phyloP scores from a whole-genome alignment of 2,797 vertebrate genomes.

The Geotrypetes seraphini region DNA sequence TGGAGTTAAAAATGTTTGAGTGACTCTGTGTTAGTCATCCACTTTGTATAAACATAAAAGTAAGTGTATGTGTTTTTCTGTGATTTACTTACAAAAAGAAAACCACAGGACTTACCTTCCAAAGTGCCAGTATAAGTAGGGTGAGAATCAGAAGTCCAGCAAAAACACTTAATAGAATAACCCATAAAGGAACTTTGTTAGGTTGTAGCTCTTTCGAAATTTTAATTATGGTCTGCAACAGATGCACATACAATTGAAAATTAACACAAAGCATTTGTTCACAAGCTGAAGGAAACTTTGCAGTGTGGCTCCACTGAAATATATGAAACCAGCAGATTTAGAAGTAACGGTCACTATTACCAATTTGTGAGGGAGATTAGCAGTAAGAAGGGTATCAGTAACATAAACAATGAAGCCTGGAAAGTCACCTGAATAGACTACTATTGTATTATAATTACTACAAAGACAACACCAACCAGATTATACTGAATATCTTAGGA shows the following conservation, averaged over 20 bases:
- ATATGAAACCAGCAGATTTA: too few species aligned
- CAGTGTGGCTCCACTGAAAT: too few species aligned
- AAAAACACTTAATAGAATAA: constrained; percentile 85
- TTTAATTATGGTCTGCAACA: constrained; percentile 73
- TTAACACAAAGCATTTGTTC: neutral
- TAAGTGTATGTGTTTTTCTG: neutral
- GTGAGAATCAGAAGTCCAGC: constrained; percentile 82
- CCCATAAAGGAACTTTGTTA: constrained; percentile 79
- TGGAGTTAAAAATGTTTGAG: too few species aligned
- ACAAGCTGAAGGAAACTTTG: neutral
- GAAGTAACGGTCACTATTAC: too few species aligned
- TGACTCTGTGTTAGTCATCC: too few species aligned
- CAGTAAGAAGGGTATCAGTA: too few species aligned
- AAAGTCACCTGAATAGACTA: too few species aligned
- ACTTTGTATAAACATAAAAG: neutral
- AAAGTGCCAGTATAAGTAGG: constrained; percentile 82
- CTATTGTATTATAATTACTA: too few species aligned
- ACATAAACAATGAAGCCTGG: too few species aligned
- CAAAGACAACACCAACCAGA: too few species aligned
- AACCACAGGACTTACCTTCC: constrained; percentile 70
- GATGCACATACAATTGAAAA: constrained; percentile 4
- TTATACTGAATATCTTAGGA: too few species aligned
- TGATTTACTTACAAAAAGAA: neutral
- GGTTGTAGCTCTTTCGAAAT: constrained; percentile 72
- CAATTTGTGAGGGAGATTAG: too few species aligned